Evolutionary conservation across 2,797 vertebrate genomes (phyloP), one percentile per base, ranked within the genome.

Genomic region (Botia almorhae): DNA sequence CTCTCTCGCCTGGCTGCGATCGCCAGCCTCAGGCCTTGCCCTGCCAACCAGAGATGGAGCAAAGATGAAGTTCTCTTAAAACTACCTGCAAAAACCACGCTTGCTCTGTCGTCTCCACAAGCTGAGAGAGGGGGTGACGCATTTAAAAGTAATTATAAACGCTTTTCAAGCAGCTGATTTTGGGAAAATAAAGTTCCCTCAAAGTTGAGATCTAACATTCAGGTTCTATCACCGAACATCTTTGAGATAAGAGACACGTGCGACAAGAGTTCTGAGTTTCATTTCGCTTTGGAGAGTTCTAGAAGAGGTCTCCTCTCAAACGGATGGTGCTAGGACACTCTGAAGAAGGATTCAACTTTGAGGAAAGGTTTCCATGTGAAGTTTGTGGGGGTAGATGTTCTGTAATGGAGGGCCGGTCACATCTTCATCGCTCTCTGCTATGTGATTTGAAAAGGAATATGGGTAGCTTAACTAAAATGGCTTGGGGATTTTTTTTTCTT

Each of bases 371-470:
- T 89, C 87, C 81, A 50, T 80, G 74, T 84, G 81, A 72, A 84
- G 69, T 81, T 83, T 85, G 86, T 86, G 86, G 56, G 86, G 86
- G 78, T 88, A 58, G 74, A 88, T 77, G 82, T 86, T 88, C 83
- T 69, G 51, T 17, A 56, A 55, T 19, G 53, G 58, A 90, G 85
- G 85, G 84, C 88, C 87, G 88, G 76, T 83, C 87, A 86, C 90
- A 88, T 88, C 92, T 91, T 72, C 2, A 91, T 94, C 94, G 93
- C 92, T 95, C 87, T 94, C 78, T 85, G 78, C 86, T 87, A 94
- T 91, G 92, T 94, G 93, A 91, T 94, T 93, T 90, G 55, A 79
- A 48, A 71, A 74, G 88, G 88, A 29, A 88, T 93, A 88, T 84
- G 50, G 88, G 87, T 87, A 88, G 85, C 55, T 67, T 78, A 55